Percentiles rank a stretch among this genome's conserved stretches.
Evolutionary conservation across 2,888 invertebrate genomes (phyloP).

Genomic region (Ethmia dodecea): DNA sequence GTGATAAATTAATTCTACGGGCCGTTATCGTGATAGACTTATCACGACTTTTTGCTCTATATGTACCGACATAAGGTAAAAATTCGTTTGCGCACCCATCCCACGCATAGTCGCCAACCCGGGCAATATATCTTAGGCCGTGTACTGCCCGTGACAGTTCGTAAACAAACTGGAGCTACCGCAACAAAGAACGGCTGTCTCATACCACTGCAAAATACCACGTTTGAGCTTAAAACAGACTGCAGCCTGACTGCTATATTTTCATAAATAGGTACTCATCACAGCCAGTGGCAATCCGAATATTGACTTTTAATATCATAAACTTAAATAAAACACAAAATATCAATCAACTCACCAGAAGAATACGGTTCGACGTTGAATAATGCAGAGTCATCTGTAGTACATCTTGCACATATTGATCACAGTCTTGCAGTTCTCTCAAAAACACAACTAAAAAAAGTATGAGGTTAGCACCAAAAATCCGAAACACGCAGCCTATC

Average conservation of each 20-base stretch:
- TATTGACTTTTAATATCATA: constrained; percentile 22
- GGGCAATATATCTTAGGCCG: constrained; percentile 79
- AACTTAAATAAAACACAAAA: constrained; percentile 15
- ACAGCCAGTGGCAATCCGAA: constrained; percentile 23
- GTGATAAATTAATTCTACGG: constrained; percentile 78
- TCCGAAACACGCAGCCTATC: constrained; percentile 37
- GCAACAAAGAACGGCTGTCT: constrained; percentile 61
- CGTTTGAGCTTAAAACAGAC: constrained; percentile 8
- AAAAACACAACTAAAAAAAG: constrained; percentile 71
- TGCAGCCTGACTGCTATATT: constrained; percentile 19
- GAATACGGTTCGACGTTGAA: constrained; percentile 43
- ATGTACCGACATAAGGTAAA: constrained; percentile 20
- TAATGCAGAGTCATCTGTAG: constrained; percentile 70
- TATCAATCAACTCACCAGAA: constrained; percentile 62
- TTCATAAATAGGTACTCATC: constrained; percentile 26
- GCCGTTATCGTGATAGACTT: constrained; percentile 55
- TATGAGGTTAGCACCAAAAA: constrained; percentile 73
- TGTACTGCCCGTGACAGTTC: constrained; percentile 78
- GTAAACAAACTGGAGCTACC: constrained; percentile 78
- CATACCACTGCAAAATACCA: constrained; percentile 21
- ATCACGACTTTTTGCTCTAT: constrained; percentile 33
- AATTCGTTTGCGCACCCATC: constrained; percentile 34
- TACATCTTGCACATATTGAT: constrained; percentile 77
- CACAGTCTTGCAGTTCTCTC: constrained; percentile 72
- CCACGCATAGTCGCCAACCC: constrained; percentile 78